Evolutionary conservation across 2,888 invertebrate species (phyloP).

Genomic region (Rapana venosa): DNA sequence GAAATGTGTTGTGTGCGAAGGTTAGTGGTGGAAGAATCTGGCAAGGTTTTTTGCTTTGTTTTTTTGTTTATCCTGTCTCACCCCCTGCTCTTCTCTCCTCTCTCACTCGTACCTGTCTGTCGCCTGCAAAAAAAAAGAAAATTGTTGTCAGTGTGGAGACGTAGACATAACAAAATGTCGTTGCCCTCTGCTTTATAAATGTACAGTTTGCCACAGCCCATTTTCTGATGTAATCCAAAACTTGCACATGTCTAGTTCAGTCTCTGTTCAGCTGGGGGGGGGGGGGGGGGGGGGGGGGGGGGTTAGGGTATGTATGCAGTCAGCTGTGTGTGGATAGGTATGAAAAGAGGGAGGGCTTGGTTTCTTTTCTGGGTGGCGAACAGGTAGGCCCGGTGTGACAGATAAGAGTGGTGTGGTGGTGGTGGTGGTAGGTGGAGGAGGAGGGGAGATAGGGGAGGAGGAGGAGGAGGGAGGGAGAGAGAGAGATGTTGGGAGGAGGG

Average conservation of each 20-base stretch:
- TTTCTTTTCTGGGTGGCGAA: not conserved
- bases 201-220: too few relatives aligned
- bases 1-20: too few relatives aligned
- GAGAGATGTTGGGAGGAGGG: not conserved
- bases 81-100: too few relatives aligned
- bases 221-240: too few relatives aligned
- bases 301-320: not conserved
- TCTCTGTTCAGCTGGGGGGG: not conserved
- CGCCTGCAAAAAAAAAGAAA: too few relatives aligned
- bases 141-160: too few relatives aligned
- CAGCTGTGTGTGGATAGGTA: too few relatives aligned
- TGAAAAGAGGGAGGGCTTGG: not conserved
- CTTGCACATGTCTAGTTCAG: too few relatives aligned
- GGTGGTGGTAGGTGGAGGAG: not conserved
- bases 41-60: not conserved
- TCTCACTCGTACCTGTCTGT: too few relatives aligned
- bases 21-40: not conserved
- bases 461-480: not conserved
- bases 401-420: too few relatives aligned
- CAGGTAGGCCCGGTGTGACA: not conserved
- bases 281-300: not conserved
- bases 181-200: too few relatives aligned
- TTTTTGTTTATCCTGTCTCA: not conserved
- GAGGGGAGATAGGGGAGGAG: not conserved
- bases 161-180: too few relatives aligned